phyloP scores from a whole-genome alignment of 2,113 vertebrate species.

The Cyrtonyx montezumae region DNA sequence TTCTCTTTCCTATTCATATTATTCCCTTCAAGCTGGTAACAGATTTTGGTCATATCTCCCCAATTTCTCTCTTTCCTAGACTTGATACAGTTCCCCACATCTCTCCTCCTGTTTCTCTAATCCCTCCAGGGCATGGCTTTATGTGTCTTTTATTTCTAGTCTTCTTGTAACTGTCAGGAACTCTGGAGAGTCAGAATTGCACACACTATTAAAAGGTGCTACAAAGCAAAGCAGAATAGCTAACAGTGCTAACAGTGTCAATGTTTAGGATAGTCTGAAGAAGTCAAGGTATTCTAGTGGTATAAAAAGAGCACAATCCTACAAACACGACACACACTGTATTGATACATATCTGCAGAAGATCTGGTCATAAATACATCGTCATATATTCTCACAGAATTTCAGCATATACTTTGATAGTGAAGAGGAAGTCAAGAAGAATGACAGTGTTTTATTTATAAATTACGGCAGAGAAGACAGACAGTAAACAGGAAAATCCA shows the following conservation, averaged over 20 bases:
- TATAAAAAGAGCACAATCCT: not conserved
- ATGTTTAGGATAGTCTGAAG: not conserved
- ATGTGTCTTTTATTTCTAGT: not conserved
- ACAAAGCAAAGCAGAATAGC: not conserved
- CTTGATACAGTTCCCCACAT: not conserved
- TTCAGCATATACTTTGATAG: not conserved
- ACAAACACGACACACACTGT: not conserved
- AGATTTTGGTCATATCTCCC: not conserved
- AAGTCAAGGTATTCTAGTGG: not conserved
- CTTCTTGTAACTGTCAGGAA: not conserved
- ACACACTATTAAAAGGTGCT: not conserved
- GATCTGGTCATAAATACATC: not conserved
- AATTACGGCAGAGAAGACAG: not conserved
- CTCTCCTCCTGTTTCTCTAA: not conserved
- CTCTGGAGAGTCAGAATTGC: not conserved
- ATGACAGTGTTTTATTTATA: not conserved
- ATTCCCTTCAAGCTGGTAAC: constrained; percentile 9
- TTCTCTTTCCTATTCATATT: not conserved
- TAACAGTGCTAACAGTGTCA: not conserved
- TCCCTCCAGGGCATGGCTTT: not conserved
- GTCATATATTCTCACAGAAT: not conserved
- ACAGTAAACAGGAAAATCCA: not conserved
- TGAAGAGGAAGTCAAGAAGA: not conserved
- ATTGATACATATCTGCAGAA: not conserved
- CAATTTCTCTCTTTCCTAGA: not conserved